Evolutionary conservation across 1,140 invertebrate species (phyloP).

Genomic region (Theocolax elegans): DNA sequence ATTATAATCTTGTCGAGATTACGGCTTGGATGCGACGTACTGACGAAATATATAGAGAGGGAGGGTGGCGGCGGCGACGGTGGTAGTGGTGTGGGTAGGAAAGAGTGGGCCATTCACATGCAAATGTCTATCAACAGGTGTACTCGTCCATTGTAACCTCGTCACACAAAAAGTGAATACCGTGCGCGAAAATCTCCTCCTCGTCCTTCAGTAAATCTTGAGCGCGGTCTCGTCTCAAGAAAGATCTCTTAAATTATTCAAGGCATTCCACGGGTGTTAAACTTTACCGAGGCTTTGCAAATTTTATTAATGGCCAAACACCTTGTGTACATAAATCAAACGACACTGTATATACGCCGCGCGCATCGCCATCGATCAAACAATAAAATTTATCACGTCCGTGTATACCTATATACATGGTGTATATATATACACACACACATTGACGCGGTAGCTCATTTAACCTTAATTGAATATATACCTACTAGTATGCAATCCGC

Average conservation of each 20-base stretch:
- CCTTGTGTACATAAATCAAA: too few species aligned
- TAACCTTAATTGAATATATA: too few species aligned
- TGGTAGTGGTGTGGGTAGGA: too few species aligned
- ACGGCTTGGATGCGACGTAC: background rate
- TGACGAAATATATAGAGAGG: conserved; percentile 14
- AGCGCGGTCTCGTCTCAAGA: background rate
- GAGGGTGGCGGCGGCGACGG: too few species aligned
- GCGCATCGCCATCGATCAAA: too few species aligned
- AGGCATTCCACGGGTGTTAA: background rate
- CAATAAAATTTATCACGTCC: too few species aligned
- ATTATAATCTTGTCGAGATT: background rate
- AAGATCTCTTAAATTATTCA: conserved; percentile 19
- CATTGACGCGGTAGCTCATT: too few species aligned
- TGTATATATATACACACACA: too few species aligned
- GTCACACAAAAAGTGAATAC: conserved; percentile 6
- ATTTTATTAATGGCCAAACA: background rate
- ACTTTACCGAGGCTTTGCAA: background rate
- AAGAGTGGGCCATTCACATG: conserved; percentile 53
- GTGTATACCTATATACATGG: too few species aligned
- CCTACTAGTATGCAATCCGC: too few species aligned
- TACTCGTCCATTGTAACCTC: conserved; percentile 22
- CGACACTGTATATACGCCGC: too few species aligned
- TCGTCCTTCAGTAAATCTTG: conserved; percentile 5
- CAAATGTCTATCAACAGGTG: conserved; percentile 59
- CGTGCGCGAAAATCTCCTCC: conserved; percentile 3